These are phyloP conservation scores for Druon quercuslanigerum DNA, from an alignment of 1,140 invertebrate genomes.

Conservation along the genomic window DNA sequence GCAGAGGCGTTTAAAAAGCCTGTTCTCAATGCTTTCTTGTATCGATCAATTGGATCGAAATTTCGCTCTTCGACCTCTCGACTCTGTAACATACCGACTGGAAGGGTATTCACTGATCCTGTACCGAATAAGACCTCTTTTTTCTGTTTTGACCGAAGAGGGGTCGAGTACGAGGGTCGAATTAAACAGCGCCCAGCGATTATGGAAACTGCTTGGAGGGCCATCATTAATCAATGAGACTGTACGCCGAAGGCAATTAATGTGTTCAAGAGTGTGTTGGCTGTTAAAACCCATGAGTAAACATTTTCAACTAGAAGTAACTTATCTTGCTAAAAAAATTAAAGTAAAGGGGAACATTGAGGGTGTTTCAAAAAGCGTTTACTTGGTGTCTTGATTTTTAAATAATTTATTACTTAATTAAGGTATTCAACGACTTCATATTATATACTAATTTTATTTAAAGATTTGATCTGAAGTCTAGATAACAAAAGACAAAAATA, in stretches of 20 bases:
- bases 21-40: background rate
- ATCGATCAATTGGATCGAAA: constrained; percentile 36
- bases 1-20: background rate
- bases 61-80: constrained; percentile 34
- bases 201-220: constrained; percentile 44
- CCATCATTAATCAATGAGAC: constrained; percentile 51
- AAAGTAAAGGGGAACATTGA: constrained; percentile 6
- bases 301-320: constrained; percentile 32
- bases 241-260: constrained; percentile 46
- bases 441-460: no score
- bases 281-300: constrained; percentile 38
- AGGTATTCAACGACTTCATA: no score
- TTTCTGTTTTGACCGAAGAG: constrained; percentile 34
- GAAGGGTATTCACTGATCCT: constrained; percentile 18
- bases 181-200: constrained; percentile 39
- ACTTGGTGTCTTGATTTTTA: background rate
- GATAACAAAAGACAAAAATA: no score
- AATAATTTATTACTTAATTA: background rate
- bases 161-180: constrained; percentile 36
- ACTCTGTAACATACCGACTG: constrained; percentile 28
- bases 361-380: background rate
- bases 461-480: background rate
- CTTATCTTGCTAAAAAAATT: background rate
- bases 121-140: constrained; percentile 41
- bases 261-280: constrained; percentile 35